phyloP scores from a whole-genome alignment of 2,888 invertebrate genomes.

The Heliothis peltigera region DNA sequence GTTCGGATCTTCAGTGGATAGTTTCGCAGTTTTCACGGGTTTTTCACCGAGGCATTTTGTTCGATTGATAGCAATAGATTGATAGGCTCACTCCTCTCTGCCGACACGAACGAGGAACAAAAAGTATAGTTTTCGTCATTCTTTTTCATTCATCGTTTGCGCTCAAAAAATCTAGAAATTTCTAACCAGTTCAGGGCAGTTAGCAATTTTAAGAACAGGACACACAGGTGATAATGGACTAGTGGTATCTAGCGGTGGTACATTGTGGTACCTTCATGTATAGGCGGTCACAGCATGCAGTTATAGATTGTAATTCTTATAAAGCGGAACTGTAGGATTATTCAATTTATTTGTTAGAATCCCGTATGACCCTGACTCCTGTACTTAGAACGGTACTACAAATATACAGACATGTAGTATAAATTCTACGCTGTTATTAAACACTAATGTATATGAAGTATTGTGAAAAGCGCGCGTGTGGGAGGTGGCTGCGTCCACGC shows the following conservation, averaged over 20 bases:
- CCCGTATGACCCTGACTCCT: neutral
- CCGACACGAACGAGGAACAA: no score
- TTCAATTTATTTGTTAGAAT: neutral
- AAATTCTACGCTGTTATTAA: constrained; percentile 31
- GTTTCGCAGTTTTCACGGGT: neutral
- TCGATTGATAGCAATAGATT: neutral
- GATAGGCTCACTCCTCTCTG: no score
- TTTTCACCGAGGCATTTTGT: neutral
- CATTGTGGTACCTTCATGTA: no score
- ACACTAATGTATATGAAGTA: constrained; percentile 39
- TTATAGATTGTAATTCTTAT: neutral
- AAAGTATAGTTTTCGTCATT: no score
- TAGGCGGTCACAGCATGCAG: neutral
- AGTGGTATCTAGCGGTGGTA: no score
- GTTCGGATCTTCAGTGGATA: neutral
- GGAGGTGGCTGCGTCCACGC: constrained; percentile 28
- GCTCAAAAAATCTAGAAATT: no score
- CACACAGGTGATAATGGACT: no score
- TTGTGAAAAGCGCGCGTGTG: constrained; percentile 30
- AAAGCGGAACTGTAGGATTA: neutral
- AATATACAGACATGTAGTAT: constrained; percentile 23
- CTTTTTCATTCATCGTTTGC: no score
- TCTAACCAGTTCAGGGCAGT: no score
- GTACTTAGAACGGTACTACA: neutral
- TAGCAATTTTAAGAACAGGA: no score